Percentiles rank a stretch among this genome's conserved stretches.
These are phyloP conservation scores for Lithophane semibrunnea DNA, from an alignment of 2,888 invertebrate species.

Conservation along the genomic window DNA sequence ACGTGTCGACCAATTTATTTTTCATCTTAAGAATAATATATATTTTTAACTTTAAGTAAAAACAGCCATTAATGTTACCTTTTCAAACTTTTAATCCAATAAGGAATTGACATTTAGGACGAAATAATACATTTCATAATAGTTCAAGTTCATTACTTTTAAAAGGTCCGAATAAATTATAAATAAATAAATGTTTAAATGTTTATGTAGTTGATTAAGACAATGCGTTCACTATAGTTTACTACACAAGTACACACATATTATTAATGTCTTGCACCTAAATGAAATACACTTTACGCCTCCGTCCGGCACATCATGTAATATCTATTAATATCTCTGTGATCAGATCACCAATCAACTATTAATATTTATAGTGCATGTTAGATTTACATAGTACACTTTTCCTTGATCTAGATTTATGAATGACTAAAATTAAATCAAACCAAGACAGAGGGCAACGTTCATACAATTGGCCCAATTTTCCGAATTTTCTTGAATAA, in stretches of 20 bases:
- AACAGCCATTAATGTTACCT: too few species aligned
- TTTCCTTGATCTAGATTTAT: background rate
- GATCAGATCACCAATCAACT: conserved; percentile 24
- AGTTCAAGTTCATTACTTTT: conserved; percentile 4
- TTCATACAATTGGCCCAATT: background rate
- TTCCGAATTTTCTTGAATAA: background rate
- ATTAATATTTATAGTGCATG: conserved; percentile 9
- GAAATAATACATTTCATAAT: conserved; percentile 6
- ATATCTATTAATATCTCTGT: conserved; percentile 37
- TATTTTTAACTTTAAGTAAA: too few species aligned
- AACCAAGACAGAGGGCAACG: background rate
- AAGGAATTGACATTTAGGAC: too few species aligned
- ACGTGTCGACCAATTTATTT: conserved; percentile 51
- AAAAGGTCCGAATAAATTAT: background rate
- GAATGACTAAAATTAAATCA: background rate
- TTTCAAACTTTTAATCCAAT: too few species aligned
- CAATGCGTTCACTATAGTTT: background rate
- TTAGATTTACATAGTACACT: conserved; percentile 1
- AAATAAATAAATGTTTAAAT: background rate
- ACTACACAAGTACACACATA: too few species aligned
- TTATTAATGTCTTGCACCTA: too few species aligned
- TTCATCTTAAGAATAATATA: conserved; percentile 21
- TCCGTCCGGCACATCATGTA: conserved; percentile 8
- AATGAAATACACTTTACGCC: background rate
- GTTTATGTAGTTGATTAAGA: background rate